phyloP scores from a whole-genome alignment of 37 sponge, comb jelly and placozoan species.

The Eunapius fragilis region DNA sequence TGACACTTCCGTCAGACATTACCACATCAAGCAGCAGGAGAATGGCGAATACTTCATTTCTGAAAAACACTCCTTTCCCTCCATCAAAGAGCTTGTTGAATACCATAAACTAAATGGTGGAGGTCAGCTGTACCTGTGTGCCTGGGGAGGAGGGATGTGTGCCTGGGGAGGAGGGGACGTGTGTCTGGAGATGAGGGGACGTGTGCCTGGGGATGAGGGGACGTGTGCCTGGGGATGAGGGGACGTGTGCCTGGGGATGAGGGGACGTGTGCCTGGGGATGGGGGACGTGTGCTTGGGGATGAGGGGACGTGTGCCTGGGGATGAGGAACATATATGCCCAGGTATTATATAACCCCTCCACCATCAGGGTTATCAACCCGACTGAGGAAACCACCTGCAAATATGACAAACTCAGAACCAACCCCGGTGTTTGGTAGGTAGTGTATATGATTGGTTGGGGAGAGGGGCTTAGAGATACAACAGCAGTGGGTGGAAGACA shows the following conservation, averaged over 20 bases:
- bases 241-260: too few species aligned
- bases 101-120: slow-evolving; percentile 95
- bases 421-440: background rate
- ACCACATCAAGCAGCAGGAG: slow-evolving; percentile 91
- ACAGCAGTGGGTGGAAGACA: too few species aligned
- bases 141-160: background rate
- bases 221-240: too few species aligned
- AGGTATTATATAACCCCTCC: background rate
- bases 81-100: slow-evolving; percentile 82
- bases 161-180: background rate
- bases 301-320: too few species aligned
- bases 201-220: background rate
- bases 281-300: too few species aligned
- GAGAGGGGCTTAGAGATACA: too few species aligned
- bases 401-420: slow-evolving; percentile 10
- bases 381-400: slow-evolving; percentile 15
- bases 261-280: too few species aligned
- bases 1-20: slow-evolving; percentile 86
- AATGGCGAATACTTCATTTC: slow-evolving; percentile 82
- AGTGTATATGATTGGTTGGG: background rate
- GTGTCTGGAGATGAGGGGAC: background rate
- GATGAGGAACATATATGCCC: background rate
- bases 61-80: slow-evolving; percentile 87
- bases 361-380: slow-evolving; percentile 14
- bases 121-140: slow-evolving; percentile 8